phyloP scores from a whole-genome alignment of 2,888 invertebrate species.

The Macrophya alboannulata region DNA sequence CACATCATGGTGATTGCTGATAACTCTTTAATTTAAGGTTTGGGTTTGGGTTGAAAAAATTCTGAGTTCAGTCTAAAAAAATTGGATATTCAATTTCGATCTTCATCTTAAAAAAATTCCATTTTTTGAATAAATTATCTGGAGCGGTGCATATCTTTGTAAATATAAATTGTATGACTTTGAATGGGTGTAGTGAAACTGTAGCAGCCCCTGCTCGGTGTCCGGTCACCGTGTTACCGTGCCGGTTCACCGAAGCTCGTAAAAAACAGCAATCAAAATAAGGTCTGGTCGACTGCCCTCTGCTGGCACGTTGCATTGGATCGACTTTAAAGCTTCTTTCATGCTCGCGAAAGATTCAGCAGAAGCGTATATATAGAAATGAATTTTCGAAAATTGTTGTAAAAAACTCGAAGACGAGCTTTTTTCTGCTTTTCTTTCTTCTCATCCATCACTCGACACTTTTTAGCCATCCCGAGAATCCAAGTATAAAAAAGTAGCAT shows the following conservation, averaged over 20 bases:
- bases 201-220: background rate
- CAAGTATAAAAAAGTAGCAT: background rate
- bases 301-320: background rate
- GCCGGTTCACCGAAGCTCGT: constrained; percentile 2
- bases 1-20: background rate
- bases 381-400: background rate
- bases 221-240: constrained; percentile 7
- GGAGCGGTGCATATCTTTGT: background rate
- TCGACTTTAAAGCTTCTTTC: constrained; percentile 8
- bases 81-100: background rate
- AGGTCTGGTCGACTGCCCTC: constrained; percentile 12
- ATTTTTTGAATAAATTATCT: background rate
- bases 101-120: background rate
- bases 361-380: background rate
- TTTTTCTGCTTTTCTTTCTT: background rate
- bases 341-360: background rate
- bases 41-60: background rate
- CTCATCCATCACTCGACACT: background rate
- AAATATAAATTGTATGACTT: background rate
- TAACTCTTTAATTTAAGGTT: background rate
- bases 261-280: constrained; percentile 16
- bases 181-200: background rate
- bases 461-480: background rate
- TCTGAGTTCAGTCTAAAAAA: background rate
- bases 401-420: background rate